Evolutionary conservation across 2,888 invertebrate genomes (phyloP), one percentile per base, ranked within the genome.

Genomic region (Polietes domitor): DNA sequence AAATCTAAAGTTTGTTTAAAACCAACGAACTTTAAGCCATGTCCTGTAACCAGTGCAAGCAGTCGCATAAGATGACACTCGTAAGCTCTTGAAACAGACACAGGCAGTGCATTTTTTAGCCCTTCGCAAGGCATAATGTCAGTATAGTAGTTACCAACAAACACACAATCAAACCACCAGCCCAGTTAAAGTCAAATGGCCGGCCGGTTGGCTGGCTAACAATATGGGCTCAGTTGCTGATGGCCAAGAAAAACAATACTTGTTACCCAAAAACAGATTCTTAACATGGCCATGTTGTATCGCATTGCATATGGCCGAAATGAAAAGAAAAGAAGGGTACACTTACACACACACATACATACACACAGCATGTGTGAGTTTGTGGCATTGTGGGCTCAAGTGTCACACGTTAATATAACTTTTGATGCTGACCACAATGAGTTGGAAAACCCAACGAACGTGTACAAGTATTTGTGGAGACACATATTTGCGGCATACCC

Each of bases 371-470:
- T 37, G 37, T 53, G 58, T 24, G 24, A 5, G 17, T 10, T 1
- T 10, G 10, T 24, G 24, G n/a, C 21, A 55, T 21, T 50, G 2
- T 19, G 24, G 6, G 53, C 21, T 26, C 26, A 58, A 58, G 26
- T 58, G 58, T 26, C 58, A 58, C 12, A 58, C 26, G 24, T 58
- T 58, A 58, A 26, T 58, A 58, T 58, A 58, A 58, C 58, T 24
- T 26, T 58, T 58, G 26, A 58, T 24, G 26, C 58, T 58, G 9
- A 55, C 55, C 1, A 55, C 55, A 55, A 55, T 21, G 24, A 55
- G 55, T 24, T 24, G 55, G n/a, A 50, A 55, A 21, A 10, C 55
- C 6, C 47, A 15, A 10, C 58, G 26, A 26, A 26, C 12, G 26
- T 12, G 15, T 12, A 58, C 26, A 24, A 58, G 26, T 24, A 9